phyloP scores from a whole-genome alignment of 2,888 invertebrate genomes.

The Sisyra terminalis region DNA sequence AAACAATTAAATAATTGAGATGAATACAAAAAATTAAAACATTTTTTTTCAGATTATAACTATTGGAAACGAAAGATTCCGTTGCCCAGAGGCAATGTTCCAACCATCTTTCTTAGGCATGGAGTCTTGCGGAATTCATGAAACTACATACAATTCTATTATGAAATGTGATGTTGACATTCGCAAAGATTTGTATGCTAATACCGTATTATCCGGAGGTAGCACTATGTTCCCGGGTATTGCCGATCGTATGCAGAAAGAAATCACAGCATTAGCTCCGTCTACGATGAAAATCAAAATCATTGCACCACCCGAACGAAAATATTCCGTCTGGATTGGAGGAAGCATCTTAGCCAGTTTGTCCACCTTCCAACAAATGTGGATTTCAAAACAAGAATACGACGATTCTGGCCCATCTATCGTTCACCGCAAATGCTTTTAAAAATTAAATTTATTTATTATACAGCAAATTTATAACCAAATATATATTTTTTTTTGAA shows the following conservation, averaged over 20 bases:
- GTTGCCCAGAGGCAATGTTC: conserved; percentile 91
- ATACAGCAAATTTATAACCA: conserved; percentile 13
- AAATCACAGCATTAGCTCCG: conserved; percentile 31
- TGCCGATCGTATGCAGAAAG: conserved; percentile 31
- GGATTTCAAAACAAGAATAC: conserved; percentile 59
- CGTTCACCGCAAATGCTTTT: conserved; percentile 97
- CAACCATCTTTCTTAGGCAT: conserved; percentile 83
- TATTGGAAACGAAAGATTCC: conserved; percentile 86
- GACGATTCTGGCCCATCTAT: conserved; percentile 48
- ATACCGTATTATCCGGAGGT: conserved; percentile 85
- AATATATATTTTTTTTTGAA: background rate
- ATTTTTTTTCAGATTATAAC: conserved; percentile 36
- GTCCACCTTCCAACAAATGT: conserved; percentile 78
- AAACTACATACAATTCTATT: conserved; percentile 88
- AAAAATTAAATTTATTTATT: conserved; percentile 24
- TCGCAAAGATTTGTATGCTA: conserved; percentile 91
- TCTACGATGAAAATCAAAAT: conserved; percentile 69
- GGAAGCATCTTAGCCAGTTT: conserved; percentile 69
- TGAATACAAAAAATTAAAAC: background rate
- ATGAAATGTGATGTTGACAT: conserved; percentile 97
- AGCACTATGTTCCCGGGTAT: conserved; percentile 93
- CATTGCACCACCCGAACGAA: conserved; percentile 72
- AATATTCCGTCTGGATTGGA: conserved; percentile 80
- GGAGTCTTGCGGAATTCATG: conserved; percentile 79
- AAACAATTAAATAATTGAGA: background rate